These are phyloP conservation scores for Pachydiplax longipennis DNA, from an alignment of 2,888 invertebrate genomes.

Conservation along the genomic window DNA sequence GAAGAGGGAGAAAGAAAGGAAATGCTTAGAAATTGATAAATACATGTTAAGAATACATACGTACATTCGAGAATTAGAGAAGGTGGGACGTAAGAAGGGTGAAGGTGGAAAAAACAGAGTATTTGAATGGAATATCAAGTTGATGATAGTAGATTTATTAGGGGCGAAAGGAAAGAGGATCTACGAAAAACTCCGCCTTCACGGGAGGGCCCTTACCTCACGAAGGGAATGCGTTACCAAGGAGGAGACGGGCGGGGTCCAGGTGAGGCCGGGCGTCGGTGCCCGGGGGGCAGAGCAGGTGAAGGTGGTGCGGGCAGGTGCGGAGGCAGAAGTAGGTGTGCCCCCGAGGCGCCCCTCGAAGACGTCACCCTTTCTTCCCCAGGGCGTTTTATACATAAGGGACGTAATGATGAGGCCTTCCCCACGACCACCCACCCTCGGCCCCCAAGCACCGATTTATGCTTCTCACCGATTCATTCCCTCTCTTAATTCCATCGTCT, in stretches of 20 bases:
- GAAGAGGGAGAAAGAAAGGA: too few species aligned
- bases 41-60: too few species aligned
- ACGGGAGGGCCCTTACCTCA: not conserved
- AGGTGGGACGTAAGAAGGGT: not conserved
- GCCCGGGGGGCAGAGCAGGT: conserved; percentile 10
- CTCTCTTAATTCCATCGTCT: too few species aligned
- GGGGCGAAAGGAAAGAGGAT: not conserved
- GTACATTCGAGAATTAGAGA: too few species aligned
- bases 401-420: conserved; percentile 9
- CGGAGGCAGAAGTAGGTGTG: not conserved
- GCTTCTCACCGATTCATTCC: not conserved
- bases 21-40: too few species aligned
- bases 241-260: not conserved
- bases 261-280: not conserved
- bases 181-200: not conserved
- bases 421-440: not conserved
- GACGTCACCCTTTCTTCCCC: not conserved
- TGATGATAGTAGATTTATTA: too few species aligned
- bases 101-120: not conserved
- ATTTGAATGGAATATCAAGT: not conserved
- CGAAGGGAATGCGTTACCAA: not conserved
- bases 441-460: conserved; percentile 13
- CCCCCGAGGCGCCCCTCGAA: not conserved
- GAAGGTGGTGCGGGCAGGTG: conserved; percentile 25
- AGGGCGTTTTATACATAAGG: not conserved